Evolutionary conservation across 2,797 vertebrate species (phyloP).

Genomic region (Lemur catta): DNA sequence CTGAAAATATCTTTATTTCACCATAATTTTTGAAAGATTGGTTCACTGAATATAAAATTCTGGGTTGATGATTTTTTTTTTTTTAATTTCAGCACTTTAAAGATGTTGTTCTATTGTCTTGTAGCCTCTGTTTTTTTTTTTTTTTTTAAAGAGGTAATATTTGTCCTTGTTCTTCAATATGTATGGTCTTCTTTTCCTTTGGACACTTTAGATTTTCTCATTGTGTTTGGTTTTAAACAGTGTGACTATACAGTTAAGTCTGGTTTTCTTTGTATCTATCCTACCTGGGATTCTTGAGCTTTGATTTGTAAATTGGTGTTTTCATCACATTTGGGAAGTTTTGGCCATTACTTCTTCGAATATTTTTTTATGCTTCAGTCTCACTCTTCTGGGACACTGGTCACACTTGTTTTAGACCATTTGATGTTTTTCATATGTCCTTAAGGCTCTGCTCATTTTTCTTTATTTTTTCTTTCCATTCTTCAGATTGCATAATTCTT

Average conservation of each 20-base stretch:
- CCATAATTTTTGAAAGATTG: not conserved
- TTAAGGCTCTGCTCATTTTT: not conserved
- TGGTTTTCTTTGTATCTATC: not conserved
- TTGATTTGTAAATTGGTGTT: not conserved
- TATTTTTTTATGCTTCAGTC: not conserved
- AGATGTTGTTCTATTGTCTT: not conserved
- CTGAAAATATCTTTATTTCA: not conserved
- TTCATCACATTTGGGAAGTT: not conserved
- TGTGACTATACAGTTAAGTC: not conserved
- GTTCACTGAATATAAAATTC: not conserved
- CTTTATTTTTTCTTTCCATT: not conserved
- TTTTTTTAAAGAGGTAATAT: not conserved
- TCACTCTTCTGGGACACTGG: not conserved
- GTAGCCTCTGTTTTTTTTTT: not conserved
- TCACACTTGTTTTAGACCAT: not conserved
- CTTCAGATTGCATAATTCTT: not conserved
- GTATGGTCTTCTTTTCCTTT: not conserved
- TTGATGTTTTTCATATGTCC: not conserved
- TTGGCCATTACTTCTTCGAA: not conserved
- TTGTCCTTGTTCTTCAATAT: not conserved
- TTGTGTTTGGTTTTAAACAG: not conserved
- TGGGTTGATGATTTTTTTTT: not conserved
- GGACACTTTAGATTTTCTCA: not conserved
- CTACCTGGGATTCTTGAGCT: not conserved
- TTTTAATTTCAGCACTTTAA: not conserved